Percentiles rank a stretch among this genome's conserved stretches.
phyloP scores from a whole-genome alignment of 2,113 vertebrate genomes.

The Oncorhynchus kisutch region DNA sequence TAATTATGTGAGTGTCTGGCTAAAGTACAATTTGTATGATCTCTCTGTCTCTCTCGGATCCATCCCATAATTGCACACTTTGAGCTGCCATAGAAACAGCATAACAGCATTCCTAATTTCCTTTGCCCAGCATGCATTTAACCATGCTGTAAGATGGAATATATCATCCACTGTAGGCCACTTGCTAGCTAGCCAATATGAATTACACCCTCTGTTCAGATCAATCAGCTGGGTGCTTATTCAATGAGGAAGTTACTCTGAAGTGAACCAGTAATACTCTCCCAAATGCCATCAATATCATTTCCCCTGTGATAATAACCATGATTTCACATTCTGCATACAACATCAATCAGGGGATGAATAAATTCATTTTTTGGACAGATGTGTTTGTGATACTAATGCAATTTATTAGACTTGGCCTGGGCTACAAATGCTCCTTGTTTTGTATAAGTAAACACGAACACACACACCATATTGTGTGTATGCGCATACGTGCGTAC shows the following conservation, averaged over 20 bases:
- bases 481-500: slow-evolving; percentile 8
- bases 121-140: neutral
- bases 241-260: neutral
- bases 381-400: neutral
- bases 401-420: too few species aligned
- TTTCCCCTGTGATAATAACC: neutral
- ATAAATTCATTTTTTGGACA: too few species aligned
- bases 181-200: slow-evolving; percentile 4
- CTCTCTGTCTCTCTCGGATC: neutral
- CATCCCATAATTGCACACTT: neutral
- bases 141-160: neutral
- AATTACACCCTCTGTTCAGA: slow-evolving; percentile 10
- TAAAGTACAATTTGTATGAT: neutral
- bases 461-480: neutral
- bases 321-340: neutral
- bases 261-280: neutral
- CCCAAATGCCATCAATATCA: neutral
- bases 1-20: too few species aligned
- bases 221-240: neutral
- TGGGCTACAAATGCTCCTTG: too few species aligned
- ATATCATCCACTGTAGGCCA: neutral
- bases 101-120: neutral
- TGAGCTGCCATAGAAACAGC: neutral
- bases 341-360: neutral
- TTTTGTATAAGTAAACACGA: neutral